Evolutionary conservation across 2,888 invertebrate species (phyloP), one percentile per base, ranked within the genome.

Genomic region (Aleiodes alternator): DNA sequence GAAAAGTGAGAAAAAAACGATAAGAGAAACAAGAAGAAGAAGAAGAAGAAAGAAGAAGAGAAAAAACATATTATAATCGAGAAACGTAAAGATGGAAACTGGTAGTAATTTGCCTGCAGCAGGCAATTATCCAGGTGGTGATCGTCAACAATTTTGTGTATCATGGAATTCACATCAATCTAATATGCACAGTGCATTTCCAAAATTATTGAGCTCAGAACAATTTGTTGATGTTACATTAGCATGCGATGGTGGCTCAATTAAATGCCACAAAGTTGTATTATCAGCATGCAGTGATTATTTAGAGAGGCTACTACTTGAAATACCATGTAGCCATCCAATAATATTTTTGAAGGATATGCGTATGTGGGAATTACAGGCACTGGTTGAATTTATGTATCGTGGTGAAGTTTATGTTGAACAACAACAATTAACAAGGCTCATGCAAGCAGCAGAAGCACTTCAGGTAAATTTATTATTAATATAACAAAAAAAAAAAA

Each of bases 151-250:
- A 89, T 94, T 94, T 84, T 94, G 94, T 86, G 95, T 96, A 64
- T 92, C 95, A 80, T 96, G 96, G 96, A 95, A 95, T 89, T 95
- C 95, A 73, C 95, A 95, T 89, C 95, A 95, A 85, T 93, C 94
- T 4, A 95, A 95, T 86, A 92, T 96, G 90, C 95, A 93, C 86
- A 93, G 93, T 81, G 95, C 95, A 71, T 95, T 95, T 88, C 95
- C 95, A 3, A 94, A 94, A 68, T 91, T 95, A 55, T 92, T 95
- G 16, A 93, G 93, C 51, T 94, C 94, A 8, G 95, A 95, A 87
- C 94, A 95, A 88, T 96, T 96, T 88, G 96, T 96, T 1, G 97
- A 96, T 90, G 96, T 96, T 68, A 96, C 96, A 1, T 90, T 96
- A 72, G 96, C 96, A 11, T 96, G 96, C 86, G 96, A 96, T 89